These are phyloP conservation scores for Apamea anceps DNA, from an alignment of 2,888 invertebrate genomes.

Conservation along the genomic window DNA sequence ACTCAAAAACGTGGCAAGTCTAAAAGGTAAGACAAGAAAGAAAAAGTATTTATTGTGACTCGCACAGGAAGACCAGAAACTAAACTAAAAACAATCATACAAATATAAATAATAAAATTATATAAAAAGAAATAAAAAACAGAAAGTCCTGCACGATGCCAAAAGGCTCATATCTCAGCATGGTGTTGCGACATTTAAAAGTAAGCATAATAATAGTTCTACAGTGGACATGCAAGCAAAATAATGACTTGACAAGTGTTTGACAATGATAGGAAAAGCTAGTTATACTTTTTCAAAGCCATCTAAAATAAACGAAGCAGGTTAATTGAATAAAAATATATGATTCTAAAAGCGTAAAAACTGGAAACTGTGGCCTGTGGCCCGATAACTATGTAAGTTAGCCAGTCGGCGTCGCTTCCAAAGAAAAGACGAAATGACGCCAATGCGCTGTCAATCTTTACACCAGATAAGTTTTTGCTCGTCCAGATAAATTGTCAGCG, in stretches of 20 bases:
- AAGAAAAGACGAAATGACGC: constrained; percentile 66
- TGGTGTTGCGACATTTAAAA: neutral
- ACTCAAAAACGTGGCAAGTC: neutral
- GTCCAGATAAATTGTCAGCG: constrained; percentile 74
- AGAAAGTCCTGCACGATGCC: too few relatives aligned
- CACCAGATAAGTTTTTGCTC: constrained; percentile 76
- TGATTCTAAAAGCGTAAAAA: constrained; percentile 48
- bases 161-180: neutral
- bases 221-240: neutral
- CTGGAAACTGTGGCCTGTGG: constrained; percentile 40
- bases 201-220: neutral
- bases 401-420: constrained; percentile 52
- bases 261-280: neutral
- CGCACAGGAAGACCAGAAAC: neutral
- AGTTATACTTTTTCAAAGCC: constrained; percentile 12
- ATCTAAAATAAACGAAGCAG: constrained; percentile 19
- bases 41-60: neutral
- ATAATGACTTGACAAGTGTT: neutral
- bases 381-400: constrained; percentile 56
- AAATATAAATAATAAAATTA: neutral
- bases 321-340: constrained; percentile 52
- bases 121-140: neutral
- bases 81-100: neutral
- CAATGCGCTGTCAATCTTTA: constrained; percentile 75
- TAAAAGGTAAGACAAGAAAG: neutral